These are phyloP conservation scores for Rhynchomys soricoides DNA, from an alignment of 2,113 vertebrate genomes.

Conservation along the genomic window DNA sequence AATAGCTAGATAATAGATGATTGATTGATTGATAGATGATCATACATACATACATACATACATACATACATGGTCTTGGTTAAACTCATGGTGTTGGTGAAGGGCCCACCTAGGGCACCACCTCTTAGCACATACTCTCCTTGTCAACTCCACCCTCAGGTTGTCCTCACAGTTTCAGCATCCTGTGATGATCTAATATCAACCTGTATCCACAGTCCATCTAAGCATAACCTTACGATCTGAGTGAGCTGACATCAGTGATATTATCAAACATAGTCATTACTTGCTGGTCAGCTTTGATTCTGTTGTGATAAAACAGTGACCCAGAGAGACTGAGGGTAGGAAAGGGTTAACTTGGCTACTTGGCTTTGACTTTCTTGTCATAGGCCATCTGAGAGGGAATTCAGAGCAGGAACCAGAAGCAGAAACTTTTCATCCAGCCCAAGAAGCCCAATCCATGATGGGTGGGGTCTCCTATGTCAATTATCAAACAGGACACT, in stretches of 20 bases:
- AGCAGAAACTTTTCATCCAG: not conserved
- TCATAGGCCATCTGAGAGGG: not conserved
- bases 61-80: not conserved
- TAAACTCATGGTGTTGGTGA: not conserved
- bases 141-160: not conserved
- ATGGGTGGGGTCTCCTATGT: not conserved
- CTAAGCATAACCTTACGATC: not conserved
- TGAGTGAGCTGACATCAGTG: not conserved
- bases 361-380: not conserved
- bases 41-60: not conserved
- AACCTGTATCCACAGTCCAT: not conserved
- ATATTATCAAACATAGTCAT: not conserved
- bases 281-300: not conserved
- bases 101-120: not conserved
- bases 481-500: not conserved
- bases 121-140: not conserved
- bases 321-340: not conserved
- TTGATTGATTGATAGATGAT: not conserved
- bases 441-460: not conserved
- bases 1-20: not conserved
- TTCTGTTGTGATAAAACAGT: not conserved
- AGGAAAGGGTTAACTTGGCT: not conserved
- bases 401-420: not conserved
- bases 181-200: not conserved
- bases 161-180: not conserved